These are phyloP conservation scores for Diorhabda elongata DNA, from an alignment of 1,140 invertebrate genomes.

Conservation along the genomic window DNA sequence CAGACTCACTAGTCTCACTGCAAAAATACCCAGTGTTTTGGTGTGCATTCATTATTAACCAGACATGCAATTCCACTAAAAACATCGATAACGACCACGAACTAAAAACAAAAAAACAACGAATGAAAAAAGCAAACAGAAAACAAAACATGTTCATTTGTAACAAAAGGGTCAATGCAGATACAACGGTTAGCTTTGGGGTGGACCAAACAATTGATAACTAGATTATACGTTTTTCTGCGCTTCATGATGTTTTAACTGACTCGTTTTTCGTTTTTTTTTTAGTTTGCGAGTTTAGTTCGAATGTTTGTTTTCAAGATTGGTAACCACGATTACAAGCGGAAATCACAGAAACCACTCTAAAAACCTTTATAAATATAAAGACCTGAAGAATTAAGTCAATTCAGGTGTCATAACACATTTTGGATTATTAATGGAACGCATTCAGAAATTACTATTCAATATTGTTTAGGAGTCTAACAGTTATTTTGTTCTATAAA, in stretches of 20 bases:
- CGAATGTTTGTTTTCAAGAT: not conserved
- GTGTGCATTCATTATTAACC: slow-evolving; percentile 42
- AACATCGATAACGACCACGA: slow-evolving; percentile 44
- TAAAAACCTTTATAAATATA: too few species aligned
- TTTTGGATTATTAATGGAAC: too few species aligned
- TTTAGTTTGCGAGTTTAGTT: slow-evolving; percentile 1
- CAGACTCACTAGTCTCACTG: slow-evolving; percentile 38
- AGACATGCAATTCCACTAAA: slow-evolving; percentile 45
- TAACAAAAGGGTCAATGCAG: slow-evolving; percentile 19
- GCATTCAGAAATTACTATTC: too few species aligned
- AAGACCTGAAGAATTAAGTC: too few species aligned
- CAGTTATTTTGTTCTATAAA: too few species aligned
- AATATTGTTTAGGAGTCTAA: too few species aligned
- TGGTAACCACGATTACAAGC: not conserved
- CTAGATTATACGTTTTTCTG: slow-evolving; percentile 2
- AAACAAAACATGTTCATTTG: slow-evolving; percentile 31
- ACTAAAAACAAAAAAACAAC: slow-evolving; percentile 33
- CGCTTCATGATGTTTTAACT: slow-evolving; percentile 2
- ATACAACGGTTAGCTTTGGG: slow-evolving; percentile 7
- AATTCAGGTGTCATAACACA: too few species aligned
- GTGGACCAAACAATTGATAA: slow-evolving; percentile 6
- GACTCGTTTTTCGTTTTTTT: not conserved
- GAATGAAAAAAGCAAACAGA: slow-evolving; percentile 21
- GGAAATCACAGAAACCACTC: too few species aligned
- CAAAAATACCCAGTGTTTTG: slow-evolving; percentile 40